Conservation (phyloP, 2,797 vertebrate genomes). For the Spinibarbus caldwelli region DNA sequence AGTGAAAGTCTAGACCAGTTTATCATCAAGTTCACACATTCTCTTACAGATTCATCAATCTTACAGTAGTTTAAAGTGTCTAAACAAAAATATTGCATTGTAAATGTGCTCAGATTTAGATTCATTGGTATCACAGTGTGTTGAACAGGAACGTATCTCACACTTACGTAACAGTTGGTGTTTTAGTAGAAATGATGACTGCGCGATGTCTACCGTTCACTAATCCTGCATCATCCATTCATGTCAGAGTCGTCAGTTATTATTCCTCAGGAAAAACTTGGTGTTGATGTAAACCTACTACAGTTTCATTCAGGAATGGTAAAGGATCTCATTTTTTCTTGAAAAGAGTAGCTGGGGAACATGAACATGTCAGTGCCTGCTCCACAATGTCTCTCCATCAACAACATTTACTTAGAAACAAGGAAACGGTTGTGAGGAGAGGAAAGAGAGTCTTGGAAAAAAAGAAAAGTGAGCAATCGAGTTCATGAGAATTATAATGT, state of each 20-base stretch:
- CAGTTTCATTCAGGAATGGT: neutral
- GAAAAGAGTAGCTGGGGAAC: neutral
- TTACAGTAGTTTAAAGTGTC: neutral
- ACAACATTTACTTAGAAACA: conserved; percentile 2
- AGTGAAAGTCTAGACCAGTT: neutral
- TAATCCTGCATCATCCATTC: neutral
- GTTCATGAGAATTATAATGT: neutral
- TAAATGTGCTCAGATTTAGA: neutral
- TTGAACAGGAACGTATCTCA: neutral
- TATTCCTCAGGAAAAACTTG: neutral
- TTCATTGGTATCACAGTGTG: neutral
- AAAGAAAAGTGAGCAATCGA: neutral
- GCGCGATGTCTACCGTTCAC: neutral
- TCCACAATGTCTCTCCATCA: neutral
- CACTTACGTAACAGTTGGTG: neutral
- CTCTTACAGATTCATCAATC: neutral
- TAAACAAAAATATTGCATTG: neutral
- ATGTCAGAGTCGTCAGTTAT: neutral
- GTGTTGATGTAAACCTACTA: neutral
- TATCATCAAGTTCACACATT: neutral
- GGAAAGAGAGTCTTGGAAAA: neutral
- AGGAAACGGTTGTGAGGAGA: neutral
- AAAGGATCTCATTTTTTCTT: neutral
- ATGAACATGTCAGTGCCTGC: conserved; percentile 16
- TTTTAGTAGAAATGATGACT: conserved; percentile 3